These are phyloP conservation scores for Solea senegalensis DNA, from an alignment of 2,113 vertebrate species.

Conservation along the genomic window DNA sequence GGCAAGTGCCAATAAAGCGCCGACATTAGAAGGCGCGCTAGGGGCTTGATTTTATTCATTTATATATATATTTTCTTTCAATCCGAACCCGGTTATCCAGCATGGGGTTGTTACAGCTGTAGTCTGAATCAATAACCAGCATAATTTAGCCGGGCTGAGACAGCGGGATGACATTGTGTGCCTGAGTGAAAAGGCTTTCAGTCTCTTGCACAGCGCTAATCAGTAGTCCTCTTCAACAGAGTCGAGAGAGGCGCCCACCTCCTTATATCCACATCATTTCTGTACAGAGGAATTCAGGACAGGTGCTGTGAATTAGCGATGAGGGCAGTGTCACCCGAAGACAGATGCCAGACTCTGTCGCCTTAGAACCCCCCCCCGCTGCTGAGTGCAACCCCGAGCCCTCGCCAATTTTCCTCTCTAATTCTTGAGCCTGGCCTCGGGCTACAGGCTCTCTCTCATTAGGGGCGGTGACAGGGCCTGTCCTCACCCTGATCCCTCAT, in stretches of 20 bases:
- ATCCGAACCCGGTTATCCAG: slow-evolving; percentile 28
- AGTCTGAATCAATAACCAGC: slow-evolving; percentile 59
- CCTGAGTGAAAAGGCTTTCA: slow-evolving; percentile 39
- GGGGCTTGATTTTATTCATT: slow-evolving; percentile 33
- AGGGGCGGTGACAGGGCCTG: slow-evolving; percentile 80
- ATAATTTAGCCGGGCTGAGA: slow-evolving; percentile 55
- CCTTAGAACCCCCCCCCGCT: slow-evolving; percentile 42
- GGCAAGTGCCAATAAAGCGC: slow-evolving; percentile 17
- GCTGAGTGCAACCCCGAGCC: slow-evolving; percentile 37
- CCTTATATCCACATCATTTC: slow-evolving; percentile 51
- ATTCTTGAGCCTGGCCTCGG: slow-evolving; percentile 66
- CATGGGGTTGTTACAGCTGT: slow-evolving; percentile 39
- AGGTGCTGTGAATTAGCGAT: slow-evolving; percentile 57
- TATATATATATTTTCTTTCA: slow-evolving; percentile 8
- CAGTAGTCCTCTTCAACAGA: slow-evolving; percentile 24
- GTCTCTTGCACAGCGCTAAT: slow-evolving; percentile 28
- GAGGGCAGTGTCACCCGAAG: slow-evolving; percentile 66
- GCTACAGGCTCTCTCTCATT: slow-evolving; percentile 77
- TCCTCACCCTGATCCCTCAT: slow-evolving; percentile 81
- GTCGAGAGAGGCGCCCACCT: slow-evolving; percentile 14
- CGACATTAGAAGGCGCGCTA: slow-evolving; percentile 12
- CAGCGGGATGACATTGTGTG: slow-evolving; percentile 38
- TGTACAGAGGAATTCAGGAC: slow-evolving; percentile 57
- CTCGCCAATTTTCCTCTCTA: slow-evolving; percentile 53
- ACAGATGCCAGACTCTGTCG: slow-evolving; percentile 73